Base-by-base conservation (phyloP, 2,113 vertebrate species). In the Xerus inauris region DNA sequence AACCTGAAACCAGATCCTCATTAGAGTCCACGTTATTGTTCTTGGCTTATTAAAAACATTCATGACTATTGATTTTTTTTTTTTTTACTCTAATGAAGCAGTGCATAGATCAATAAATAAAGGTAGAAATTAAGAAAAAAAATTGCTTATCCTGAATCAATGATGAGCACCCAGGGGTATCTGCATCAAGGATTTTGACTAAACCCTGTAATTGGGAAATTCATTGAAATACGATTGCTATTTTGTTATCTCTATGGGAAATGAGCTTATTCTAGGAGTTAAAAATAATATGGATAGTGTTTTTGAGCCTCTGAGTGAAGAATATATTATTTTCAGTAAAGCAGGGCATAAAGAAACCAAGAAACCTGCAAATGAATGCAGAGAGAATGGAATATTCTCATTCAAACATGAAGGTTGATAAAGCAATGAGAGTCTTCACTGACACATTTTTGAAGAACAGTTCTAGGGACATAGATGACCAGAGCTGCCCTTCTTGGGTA, bases 161-260 rank as follows among this genome's bases (percentile, higher is more conserved):
- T 96, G 97, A 95, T 91, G 89, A 91, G 86, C 51, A 71, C 67
- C 94, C 95, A 96, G 96, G 93, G 93, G 91, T 96, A 81, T 96
- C 91, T 93, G 93, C 94, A 91, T 83, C 73, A 72, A 91, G 87
- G 93, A 95, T 71, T 95, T 89, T 96, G 95, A 96, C 96, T 97
- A 96, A 95, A 94, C 94, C 93, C 97, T 89, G 0, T 83, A 40
- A 59, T 96, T 91, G 89, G 94, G 94, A 96, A 94, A 83, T 93
- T 83, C 87, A 20, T 49, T 35, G 11, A 1, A 28, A 5, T 12
- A 82, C 64, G 59, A 84, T 24, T 71, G 32, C 35, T 85, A 14
- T 91, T 91, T 40, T 28, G 73, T 86, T 77, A 30, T 62, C 26
- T 83, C 22, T 26, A 3, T 64, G 22, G 65, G 20, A 86, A 54